Percentiles rank a stretch among this genome's conserved stretches.
Conservation (phyloP, 2,797 vertebrate species). For the Balearica regulorum region DNA sequence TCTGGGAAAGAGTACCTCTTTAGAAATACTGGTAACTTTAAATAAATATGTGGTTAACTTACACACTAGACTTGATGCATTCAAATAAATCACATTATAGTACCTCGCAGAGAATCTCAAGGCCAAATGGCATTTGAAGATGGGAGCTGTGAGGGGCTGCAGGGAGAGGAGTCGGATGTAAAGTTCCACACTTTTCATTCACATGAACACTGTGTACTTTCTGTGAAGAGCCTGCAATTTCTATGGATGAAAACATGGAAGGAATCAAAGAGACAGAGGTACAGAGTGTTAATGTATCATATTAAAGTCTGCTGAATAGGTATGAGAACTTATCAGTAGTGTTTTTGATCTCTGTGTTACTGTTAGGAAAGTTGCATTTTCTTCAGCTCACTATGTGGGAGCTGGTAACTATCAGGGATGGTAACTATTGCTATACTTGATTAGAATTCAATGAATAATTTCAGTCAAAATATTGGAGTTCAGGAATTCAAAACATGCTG, state of each 20-base stretch:
- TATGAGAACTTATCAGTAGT: not conserved
- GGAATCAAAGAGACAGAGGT: not conserved
- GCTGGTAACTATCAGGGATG: too few relatives aligned
- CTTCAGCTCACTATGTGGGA: not conserved
- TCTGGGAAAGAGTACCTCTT: not conserved
- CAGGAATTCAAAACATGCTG: not conserved
- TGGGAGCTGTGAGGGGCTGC: not conserved
- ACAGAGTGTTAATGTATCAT: not conserved
- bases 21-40: not conserved
- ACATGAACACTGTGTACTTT: accelerated
- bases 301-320: not conserved
- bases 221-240: not conserved
- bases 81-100: not conserved
- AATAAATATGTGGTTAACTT: not conserved
- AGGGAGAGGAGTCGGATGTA: not conserved
- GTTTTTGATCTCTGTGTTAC: not conserved
- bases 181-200: not conserved
- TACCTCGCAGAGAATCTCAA: not conserved
- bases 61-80: not conserved
- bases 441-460: not conserved
- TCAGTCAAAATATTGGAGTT: not conserved
- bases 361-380: not conserved
- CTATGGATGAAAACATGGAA: not conserved
- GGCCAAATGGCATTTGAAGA: not conserved
- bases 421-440: not conserved